These are phyloP conservation scores for Esox lucius DNA, from an alignment of 2,797 vertebrate species.

Conservation along the genomic window DNA sequence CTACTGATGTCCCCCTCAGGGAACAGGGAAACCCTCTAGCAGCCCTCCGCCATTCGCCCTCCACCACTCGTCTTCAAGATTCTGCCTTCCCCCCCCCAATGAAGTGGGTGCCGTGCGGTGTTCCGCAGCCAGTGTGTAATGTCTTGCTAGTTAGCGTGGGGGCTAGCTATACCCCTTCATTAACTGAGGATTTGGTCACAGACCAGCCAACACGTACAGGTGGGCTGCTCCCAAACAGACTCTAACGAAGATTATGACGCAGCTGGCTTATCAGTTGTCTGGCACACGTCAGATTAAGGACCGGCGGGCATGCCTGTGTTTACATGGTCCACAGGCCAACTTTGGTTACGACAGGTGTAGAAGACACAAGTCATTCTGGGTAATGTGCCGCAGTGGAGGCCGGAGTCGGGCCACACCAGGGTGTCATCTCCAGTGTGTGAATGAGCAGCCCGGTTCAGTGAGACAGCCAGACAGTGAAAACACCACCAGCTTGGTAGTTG, in stretches of 20 bases:
- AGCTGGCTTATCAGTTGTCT: conserved; percentile 32
- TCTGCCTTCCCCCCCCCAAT: too few relatives aligned
- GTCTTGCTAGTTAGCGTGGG: too few relatives aligned
- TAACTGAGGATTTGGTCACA: too few relatives aligned
- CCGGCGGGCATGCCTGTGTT: background rate
- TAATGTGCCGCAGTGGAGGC: too few relatives aligned
- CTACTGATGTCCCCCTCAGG: conserved; percentile 21
- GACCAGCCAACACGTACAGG: too few relatives aligned
- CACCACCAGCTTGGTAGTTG: background rate
- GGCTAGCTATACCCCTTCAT: too few relatives aligned
- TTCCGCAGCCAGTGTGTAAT: too few relatives aligned
- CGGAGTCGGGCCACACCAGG: background rate
- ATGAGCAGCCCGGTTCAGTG: background rate
- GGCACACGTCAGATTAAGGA: conserved; percentile 43
- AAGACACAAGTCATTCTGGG: too few relatives aligned
- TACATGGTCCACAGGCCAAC: too few relatives aligned
- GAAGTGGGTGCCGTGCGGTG: too few relatives aligned
- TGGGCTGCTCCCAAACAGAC: too few relatives aligned
- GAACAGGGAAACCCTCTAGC: background rate
- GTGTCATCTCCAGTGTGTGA: background rate
- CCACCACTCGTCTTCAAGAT: background rate
- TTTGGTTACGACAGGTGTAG: background rate
- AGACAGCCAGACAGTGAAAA: background rate
- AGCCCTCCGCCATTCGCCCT: background rate
- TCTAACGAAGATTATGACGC: conserved; percentile 29